A percentile compares a stretch with the other conserved stretches of the same genome.
These are phyloP conservation scores for Seladonia tumulorum DNA, from an alignment of 2,888 invertebrate species.

Conservation along the genomic window DNA sequence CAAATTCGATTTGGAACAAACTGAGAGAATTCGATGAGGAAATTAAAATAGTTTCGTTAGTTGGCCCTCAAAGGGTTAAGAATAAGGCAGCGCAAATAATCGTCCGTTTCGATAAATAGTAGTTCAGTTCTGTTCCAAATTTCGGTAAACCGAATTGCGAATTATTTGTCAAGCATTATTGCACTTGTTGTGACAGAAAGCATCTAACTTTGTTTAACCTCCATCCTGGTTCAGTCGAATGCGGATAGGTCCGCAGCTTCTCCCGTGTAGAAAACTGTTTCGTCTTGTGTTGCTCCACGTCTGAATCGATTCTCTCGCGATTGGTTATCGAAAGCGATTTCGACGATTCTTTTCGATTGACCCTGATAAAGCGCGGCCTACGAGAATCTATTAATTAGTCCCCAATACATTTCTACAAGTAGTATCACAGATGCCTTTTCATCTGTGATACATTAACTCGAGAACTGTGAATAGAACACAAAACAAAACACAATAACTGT, in stretches of 20 bases:
- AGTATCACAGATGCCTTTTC: neutral
- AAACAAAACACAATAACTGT: too few species aligned
- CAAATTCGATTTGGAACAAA: too few species aligned
- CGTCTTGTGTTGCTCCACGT: slow-evolving; percentile 37
- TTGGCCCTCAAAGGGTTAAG: too few species aligned
- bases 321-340: slow-evolving; percentile 34
- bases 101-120: too few species aligned
- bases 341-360: slow-evolving; percentile 51
- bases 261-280: slow-evolving; percentile 20
- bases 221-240: slow-evolving; percentile 30
- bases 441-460: too few species aligned
- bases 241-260: slow-evolving; percentile 16
- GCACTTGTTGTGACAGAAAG: slow-evolving; percentile 1
- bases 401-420: neutral
- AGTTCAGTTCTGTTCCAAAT: too few species aligned
- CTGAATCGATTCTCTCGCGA: slow-evolving; percentile 16
- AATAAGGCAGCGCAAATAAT: too few species aligned
- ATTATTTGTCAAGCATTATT: neutral
- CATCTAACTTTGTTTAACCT: slow-evolving; percentile 52
- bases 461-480: too few species aligned
- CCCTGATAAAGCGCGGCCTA: slow-evolving; percentile 60
- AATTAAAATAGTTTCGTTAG: too few species aligned
- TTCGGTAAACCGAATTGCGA: too few species aligned
- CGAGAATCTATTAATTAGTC: slow-evolving; percentile 11
- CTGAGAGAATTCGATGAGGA: too few species aligned